Conservation (phyloP, 1,140 invertebrate species). For the Metopolophium dirhodum region DNA sequence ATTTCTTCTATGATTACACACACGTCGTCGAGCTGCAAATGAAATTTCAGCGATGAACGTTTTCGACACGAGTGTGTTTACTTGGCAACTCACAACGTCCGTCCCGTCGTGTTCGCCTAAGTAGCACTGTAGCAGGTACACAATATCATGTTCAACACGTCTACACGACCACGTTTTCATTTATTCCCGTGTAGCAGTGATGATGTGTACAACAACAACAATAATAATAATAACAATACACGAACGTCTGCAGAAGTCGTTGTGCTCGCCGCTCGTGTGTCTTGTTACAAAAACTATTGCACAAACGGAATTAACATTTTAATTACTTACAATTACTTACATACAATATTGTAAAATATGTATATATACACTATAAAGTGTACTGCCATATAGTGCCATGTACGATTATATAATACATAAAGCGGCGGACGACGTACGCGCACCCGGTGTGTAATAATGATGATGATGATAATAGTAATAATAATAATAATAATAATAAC, state of each 20-base stretch:
- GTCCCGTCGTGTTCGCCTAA: not conserved
- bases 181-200: not conserved
- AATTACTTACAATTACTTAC: not conserved
- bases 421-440: not conserved
- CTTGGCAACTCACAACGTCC: not conserved
- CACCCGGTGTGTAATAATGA: not conserved
- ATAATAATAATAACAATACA: not conserved
- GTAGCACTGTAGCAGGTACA: too few species aligned
- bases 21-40: not conserved
- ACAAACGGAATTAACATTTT: not conserved
- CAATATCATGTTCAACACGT: not conserved
- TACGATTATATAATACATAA: not conserved
- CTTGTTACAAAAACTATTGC: not conserved
- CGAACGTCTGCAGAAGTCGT: not conserved
- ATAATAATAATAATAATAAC: not conserved
- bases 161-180: not conserved
- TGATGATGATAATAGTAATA: not conserved
- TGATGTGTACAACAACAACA: not conserved
- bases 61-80: not conserved
- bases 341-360: not conserved
- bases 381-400: not conserved
- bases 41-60: not conserved
- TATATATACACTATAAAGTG: not conserved
- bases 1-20: not conserved
- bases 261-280: not conserved